Percentiles rank a stretch among this genome's conserved stretches.
These are phyloP conservation scores for Ennomos erosarius DNA, from an alignment of 2,888 invertebrate genomes.

Conservation along the genomic window DNA sequence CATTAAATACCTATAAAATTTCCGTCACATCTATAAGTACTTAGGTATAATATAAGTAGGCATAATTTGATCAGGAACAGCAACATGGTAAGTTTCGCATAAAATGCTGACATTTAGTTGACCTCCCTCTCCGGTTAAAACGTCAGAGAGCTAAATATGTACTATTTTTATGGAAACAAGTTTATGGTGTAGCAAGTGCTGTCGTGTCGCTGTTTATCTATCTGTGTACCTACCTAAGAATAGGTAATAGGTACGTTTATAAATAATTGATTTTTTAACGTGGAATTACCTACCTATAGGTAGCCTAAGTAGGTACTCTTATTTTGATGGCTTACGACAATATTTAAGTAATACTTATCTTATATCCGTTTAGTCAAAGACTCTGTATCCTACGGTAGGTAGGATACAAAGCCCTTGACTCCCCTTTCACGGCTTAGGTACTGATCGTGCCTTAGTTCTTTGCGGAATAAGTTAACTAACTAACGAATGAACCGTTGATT, in stretches of 20 bases:
- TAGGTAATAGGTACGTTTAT: neutral
- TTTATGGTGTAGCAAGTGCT: conserved; percentile 2
- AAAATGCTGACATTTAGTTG: conserved; percentile 63
- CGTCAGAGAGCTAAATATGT: conserved; percentile 66
- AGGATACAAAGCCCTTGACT: no score
- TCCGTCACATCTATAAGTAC: no score
- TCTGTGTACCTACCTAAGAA: neutral
- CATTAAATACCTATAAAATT: no score
- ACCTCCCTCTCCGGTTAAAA: conserved; percentile 52
- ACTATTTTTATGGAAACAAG: conserved; percentile 67
- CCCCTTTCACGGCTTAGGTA: no score
- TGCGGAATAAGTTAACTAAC: conserved; percentile 4
- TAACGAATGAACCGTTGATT: no score
- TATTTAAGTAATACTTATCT: conserved; percentile 30
- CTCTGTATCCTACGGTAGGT: no score
- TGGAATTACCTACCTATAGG: no score
- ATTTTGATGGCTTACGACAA: conserved; percentile 18
- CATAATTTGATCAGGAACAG: no score
- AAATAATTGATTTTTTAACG: no score
- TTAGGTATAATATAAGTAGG: no score
- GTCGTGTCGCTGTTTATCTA: neutral
- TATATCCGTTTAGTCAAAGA: conserved; percentile 66
- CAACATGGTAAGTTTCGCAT: conserved; percentile 54
- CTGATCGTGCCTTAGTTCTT: neutral
- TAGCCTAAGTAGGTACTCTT: no score